Percentiles rank a stretch among this genome's conserved stretches.
phyloP scores from a whole-genome alignment of 2,113 vertebrate species.

The Arenaria interpres region DNA sequence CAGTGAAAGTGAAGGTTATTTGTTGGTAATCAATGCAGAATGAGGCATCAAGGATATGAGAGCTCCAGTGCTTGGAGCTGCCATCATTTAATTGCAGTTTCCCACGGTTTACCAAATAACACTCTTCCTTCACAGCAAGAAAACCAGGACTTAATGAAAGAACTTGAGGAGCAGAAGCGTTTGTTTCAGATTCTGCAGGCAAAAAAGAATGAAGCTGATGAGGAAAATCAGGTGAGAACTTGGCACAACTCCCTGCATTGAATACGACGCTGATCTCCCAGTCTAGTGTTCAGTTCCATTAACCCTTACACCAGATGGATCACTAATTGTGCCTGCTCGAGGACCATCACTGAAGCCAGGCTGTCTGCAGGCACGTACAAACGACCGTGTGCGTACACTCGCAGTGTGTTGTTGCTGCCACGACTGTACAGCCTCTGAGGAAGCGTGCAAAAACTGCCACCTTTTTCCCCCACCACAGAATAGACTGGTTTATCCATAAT shows the following conservation, averaged over 20 bases:
- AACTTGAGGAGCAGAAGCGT: slow-evolving; percentile 18
- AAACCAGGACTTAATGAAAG: background rate
- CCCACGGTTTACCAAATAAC: background rate
- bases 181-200: background rate
- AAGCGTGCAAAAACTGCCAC: background rate
- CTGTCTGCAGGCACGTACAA: background rate
- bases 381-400: background rate
- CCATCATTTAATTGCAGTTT: background rate
- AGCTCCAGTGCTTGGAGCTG: background rate
- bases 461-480: background rate
- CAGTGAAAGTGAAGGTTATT: background rate
- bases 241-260: background rate
- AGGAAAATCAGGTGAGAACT: slow-evolving; percentile 56
- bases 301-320: background rate
- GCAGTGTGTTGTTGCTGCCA: background rate
- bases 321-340: fast-evolving
- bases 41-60: background rate
- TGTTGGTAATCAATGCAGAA: background rate
- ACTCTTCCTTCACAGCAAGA: slow-evolving; percentile 33
- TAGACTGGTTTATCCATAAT: background rate
- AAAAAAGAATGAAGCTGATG: slow-evolving; percentile 7
- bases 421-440: background rate
- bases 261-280: background rate
- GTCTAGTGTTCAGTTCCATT: background rate
- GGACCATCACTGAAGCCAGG: background rate